Percentiles rank a stretch among this genome's conserved stretches.
Evolutionary conservation across 2,113 vertebrate genomes (phyloP).

Genomic region (Dromas ardeola): DNA sequence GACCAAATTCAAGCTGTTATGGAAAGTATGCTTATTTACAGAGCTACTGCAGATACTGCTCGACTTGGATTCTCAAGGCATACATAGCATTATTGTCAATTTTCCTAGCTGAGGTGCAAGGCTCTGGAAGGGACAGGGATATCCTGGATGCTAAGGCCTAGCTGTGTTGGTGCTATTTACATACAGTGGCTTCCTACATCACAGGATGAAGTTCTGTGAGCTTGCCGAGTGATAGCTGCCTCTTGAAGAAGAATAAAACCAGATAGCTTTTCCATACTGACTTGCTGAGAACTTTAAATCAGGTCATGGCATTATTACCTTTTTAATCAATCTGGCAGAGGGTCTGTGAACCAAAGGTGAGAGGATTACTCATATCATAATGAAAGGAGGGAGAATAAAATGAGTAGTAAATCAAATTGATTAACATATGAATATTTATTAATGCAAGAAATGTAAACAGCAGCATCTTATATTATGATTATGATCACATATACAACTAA

Average conservation of each 20-base stretch:
- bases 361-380: neutral
- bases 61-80: neutral
- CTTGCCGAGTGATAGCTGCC: neutral
- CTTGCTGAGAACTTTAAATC: neutral
- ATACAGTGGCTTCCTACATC: neutral
- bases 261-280: neutral
- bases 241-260: neutral
- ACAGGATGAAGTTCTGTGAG: neutral
- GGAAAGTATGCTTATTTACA: neutral
- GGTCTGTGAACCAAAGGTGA: neutral
- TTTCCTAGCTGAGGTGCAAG: neutral
- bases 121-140: neutral
- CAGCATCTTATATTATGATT: neutral
- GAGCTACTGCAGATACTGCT: neutral
- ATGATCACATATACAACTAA: neutral
- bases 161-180: neutral
- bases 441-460: neutral
- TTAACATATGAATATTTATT: neutral
- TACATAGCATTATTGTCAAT: neutral
- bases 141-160: neutral
- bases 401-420: neutral
- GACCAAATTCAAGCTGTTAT: neutral
- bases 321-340: neutral
- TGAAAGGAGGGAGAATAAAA: neutral
- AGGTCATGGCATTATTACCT: neutral